Conservation (phyloP, 2,113 vertebrate species). For the Hippolais icterina region DNA sequence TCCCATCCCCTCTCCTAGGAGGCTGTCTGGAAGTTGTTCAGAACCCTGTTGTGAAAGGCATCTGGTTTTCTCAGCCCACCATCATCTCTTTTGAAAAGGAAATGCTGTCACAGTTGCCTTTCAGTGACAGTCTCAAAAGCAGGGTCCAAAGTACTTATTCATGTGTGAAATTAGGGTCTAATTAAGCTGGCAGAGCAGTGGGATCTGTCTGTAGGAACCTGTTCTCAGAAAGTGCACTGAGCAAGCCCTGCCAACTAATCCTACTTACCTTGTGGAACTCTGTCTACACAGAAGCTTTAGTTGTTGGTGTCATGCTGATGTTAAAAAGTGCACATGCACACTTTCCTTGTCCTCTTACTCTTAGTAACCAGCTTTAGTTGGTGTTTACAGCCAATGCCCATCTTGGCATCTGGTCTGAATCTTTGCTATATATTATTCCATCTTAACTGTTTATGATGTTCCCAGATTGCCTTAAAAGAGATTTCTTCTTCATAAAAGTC, state of each 20-base stretch:
- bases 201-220: background rate
- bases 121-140: background rate
- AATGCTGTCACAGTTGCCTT: background rate
- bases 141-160: background rate
- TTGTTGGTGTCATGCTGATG: background rate
- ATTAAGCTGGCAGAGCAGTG: background rate
- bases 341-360: background rate
- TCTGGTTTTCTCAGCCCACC: background rate
- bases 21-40: background rate
- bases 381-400: background rate
- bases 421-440: background rate
- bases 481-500: background rate
- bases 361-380: background rate
- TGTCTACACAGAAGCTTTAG: background rate
- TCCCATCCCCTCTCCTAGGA: background rate
- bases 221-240: background rate
- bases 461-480: background rate
- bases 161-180: conserved; percentile 1
- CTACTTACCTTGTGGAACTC: background rate
- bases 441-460: background rate
- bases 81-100: background rate
- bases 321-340: background rate
- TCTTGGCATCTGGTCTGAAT: background rate
- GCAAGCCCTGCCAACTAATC: background rate
- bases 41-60: background rate